These are phyloP conservation scores for Betta splendens DNA, from an alignment of 2,797 vertebrate species.

Conservation along the genomic window DNA sequence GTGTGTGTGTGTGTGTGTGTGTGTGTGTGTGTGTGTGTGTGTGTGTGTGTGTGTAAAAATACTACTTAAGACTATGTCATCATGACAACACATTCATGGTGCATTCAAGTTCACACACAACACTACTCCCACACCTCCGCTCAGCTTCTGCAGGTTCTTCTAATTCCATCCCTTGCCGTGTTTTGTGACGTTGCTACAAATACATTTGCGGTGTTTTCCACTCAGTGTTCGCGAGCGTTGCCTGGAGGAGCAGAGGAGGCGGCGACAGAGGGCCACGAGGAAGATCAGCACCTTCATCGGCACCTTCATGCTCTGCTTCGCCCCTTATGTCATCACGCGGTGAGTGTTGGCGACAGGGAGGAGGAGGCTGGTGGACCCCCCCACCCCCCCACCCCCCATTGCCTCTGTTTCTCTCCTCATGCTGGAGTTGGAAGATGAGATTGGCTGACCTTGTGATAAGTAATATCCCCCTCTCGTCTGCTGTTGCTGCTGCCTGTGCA, in stretches of 20 bases:
- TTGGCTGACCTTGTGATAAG: slow-evolving; percentile 80
- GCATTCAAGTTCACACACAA: slow-evolving; percentile 8
- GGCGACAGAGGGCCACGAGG: slow-evolving; percentile 91
- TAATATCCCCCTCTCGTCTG: slow-evolving; percentile 69
- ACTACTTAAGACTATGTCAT: slow-evolving; percentile 4
- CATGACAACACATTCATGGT: slow-evolving; percentile 14
- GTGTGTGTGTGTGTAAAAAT: slow-evolving; percentile 1
- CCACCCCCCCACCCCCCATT: slow-evolving; percentile 5
- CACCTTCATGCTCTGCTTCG: slow-evolving; percentile 94
- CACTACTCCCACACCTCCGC: background rate
- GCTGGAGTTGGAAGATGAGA: slow-evolving; percentile 68
- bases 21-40: background rate
- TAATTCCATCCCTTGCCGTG: background rate
- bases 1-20: background rate
- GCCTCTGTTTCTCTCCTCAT: slow-evolving; percentile 40
- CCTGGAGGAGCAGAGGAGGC: slow-evolving; percentile 91
- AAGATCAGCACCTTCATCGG: slow-evolving; percentile 98
- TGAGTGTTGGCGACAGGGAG: slow-evolving; percentile 62
- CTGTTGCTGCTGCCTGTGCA: slow-evolving; percentile 72
- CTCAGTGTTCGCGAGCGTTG: slow-evolving; percentile 92
- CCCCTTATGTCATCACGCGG: slow-evolving; percentile 96
- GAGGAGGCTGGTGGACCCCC: background rate
- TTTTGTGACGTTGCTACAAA: background rate
- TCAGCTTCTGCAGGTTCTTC: background rate
- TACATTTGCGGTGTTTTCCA: slow-evolving; percentile 1